phyloP scores from a whole-genome alignment of 2,113 vertebrate genomes.

The Gymnobelideus leadbeateri region DNA sequence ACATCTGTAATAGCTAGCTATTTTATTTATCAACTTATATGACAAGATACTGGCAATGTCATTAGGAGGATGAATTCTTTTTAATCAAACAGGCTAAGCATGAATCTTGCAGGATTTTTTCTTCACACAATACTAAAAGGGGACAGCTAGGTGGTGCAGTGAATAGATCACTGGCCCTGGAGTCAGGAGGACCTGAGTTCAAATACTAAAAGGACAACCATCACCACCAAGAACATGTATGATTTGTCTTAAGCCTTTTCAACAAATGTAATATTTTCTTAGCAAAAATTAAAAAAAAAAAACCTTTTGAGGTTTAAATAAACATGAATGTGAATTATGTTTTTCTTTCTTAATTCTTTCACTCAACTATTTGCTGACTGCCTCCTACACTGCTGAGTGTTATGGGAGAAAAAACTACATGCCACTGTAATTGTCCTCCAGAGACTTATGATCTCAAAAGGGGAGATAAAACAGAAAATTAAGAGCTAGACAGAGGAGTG shows the following conservation, averaged over 20 bases:
- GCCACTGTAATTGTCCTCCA: neutral
- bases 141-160: neutral
- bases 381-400: too few relatives aligned
- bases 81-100: neutral
- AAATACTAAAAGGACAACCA: neutral
- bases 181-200: too few relatives aligned
- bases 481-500: neutral
- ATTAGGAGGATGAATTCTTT: constrained; percentile 12
- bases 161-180: too few relatives aligned
- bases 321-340: constrained; percentile 28
- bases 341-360: constrained; percentile 17
- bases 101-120: neutral
- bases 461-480: neutral
- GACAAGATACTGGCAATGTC: neutral
- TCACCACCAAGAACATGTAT: neutral
- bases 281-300: constrained; percentile 46
- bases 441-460: neutral
- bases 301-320: constrained; percentile 29
- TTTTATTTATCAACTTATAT: neutral
- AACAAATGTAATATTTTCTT: neutral
- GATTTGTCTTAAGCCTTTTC: neutral
- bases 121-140: neutral
- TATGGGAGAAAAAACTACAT: too few relatives aligned
- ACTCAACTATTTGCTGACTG: neutral
- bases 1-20: too few relatives aligned